Evolutionary conservation across 2,113 vertebrate genomes (phyloP).

Genomic region (Xiphophorus couchianus): DNA sequence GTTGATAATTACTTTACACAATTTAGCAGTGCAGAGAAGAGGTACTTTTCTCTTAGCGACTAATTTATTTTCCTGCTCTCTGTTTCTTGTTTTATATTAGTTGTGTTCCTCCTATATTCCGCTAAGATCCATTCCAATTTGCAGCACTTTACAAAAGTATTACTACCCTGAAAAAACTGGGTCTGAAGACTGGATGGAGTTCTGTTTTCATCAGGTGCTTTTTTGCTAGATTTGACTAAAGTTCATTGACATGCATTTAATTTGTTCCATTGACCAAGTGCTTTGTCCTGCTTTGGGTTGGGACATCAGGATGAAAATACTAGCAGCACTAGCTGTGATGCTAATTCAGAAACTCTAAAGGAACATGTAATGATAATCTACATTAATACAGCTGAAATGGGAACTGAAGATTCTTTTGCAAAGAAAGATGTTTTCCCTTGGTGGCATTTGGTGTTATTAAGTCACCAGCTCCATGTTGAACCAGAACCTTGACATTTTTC

Average conservation of each 20-base stretch:
- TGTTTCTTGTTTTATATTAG: slow-evolving; percentile 9
- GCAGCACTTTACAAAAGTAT: background rate
- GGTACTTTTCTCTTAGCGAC: slow-evolving; percentile 1
- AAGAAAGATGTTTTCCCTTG: too few relatives aligned
- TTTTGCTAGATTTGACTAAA: background rate
- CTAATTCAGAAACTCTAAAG: background rate
- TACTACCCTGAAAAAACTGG: background rate
- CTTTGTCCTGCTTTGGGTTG: background rate
- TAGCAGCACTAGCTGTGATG: background rate
- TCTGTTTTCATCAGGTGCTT: too few relatives aligned
- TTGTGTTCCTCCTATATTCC: background rate
- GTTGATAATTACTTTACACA: slow-evolving; percentile 52
- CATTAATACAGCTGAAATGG: background rate
- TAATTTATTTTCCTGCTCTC: slow-evolving; percentile 19
- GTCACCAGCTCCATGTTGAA: background rate
- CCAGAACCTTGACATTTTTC: background rate
- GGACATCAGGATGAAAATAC: background rate
- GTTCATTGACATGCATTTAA: background rate
- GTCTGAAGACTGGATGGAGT: too few relatives aligned
- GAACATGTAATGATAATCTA: background rate
- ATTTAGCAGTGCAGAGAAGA: slow-evolving; percentile 14
- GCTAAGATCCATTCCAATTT: background rate
- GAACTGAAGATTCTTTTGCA: too few relatives aligned
- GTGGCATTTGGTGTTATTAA: background rate
- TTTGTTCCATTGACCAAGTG: background rate